Evolutionary conservation across 1,140 invertebrate species (phyloP).

Genomic region (Diuraphis noxia): DNA sequence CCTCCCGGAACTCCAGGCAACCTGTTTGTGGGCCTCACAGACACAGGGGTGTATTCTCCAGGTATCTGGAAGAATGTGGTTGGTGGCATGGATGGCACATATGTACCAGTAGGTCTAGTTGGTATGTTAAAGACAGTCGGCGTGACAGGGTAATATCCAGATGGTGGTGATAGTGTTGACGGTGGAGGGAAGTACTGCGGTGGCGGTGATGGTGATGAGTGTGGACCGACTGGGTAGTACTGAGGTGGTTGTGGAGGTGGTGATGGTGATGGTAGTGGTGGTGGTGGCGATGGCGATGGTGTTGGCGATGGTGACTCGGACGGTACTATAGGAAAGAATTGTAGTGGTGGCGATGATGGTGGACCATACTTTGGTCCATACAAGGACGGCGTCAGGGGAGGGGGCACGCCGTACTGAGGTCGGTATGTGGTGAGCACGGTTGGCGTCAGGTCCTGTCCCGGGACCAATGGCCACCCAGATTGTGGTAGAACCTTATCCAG

Average conservation of each 20-base stretch:
- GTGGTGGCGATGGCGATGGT: neutral
- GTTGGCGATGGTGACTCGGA: neutral
- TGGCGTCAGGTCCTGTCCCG: neutral
- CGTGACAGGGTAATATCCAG: neutral
- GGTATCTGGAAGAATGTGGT: slow-evolving; percentile 14
- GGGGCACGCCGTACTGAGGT: neutral
- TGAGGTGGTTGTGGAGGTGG: neutral
- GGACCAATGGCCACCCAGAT: neutral
- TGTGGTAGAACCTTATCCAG: slow-evolving; percentile 61
- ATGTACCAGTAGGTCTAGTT: neutral
- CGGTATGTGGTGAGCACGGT: neutral
- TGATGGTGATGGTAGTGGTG: slow-evolving; percentile 14
- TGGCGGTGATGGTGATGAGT: neutral
- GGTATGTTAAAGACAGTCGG: neutral
- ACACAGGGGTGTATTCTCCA: slow-evolving; percentile 26
- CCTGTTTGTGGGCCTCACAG: neutral
- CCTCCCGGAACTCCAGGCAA: neutral
- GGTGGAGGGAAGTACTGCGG: neutral
- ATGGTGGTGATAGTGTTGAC: slow-evolving; percentile 34
- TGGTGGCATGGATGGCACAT: slow-evolving; percentile 20
- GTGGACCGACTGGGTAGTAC: neutral
- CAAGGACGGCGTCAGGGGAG: neutral
- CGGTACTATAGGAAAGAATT: neutral
- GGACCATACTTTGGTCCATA: slow-evolving; percentile 28
- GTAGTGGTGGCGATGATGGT: neutral